Conservation (phyloP, 2,113 vertebrate genomes). For the Danio rerio region GRCz12tu NC_133189.1:39095001-39095500, state of each 20-base stretch:
- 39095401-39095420: not conserved
- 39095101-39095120: conserved; percentile 61
- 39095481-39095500: not conserved
- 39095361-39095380: conserved; percentile 7
- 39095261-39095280: conserved; percentile 54
- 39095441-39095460: not conserved
- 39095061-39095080: conserved; percentile 57
- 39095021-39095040: conserved; percentile 74
- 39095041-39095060: conserved; percentile 76
- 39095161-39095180: conserved; percentile 58
- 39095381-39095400: conserved; percentile 9
- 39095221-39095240: conserved; percentile 47
- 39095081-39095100: conserved; percentile 54
- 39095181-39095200: conserved; percentile 52
- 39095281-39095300: conserved; percentile 29
- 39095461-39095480: not conserved
- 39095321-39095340: conserved; percentile 3
- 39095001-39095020: conserved; percentile 63
- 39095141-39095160: conserved; percentile 68
- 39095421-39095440: not conserved
- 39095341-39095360: conserved; percentile 6
- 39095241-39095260: conserved; percentile 51
- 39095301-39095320: conserved; percentile 13
- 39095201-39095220: conserved; percentile 39
- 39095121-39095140: conserved; percentile 64